Percentiles rank a stretch among this genome's conserved stretches.
Evolutionary conservation across 2,797 vertebrate genomes (phyloP).

Genomic region (Botia kubotai): DNA sequence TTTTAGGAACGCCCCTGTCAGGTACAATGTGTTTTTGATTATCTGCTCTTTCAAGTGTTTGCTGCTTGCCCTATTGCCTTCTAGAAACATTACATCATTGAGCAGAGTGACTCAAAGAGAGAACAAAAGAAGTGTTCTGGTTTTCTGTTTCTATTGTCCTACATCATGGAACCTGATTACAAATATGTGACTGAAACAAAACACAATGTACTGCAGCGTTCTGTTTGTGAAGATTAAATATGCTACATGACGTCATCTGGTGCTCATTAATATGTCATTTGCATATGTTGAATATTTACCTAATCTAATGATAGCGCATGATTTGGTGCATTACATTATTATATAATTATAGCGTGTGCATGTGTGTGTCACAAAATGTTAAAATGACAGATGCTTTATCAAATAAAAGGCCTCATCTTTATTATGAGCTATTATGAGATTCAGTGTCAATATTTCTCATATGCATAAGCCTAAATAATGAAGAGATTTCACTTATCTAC

Average conservation of each 20-base stretch:
- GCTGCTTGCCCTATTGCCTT: slow-evolving; percentile 67
- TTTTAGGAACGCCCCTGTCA: slow-evolving; percentile 72
- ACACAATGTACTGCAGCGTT: background rate
- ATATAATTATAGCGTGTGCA: too few relatives aligned
- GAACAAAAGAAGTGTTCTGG: slow-evolving; percentile 61
- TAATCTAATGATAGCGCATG: background rate
- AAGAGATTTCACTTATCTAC: slow-evolving; percentile 48
- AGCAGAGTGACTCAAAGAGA: slow-evolving; percentile 61
- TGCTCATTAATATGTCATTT: background rate
- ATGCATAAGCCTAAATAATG: slow-evolving; percentile 75
- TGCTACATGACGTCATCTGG: background rate
- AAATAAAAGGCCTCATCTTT: slow-evolving; percentile 68
- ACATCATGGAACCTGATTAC: background rate
- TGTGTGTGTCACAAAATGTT: background rate
- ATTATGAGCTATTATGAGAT: slow-evolving; percentile 64
- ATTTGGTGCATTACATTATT: too few relatives aligned
- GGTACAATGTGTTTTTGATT: slow-evolving; percentile 79
- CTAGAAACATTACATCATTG: slow-evolving; percentile 76
- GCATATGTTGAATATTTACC: background rate
- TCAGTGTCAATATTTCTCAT: slow-evolving; percentile 73
- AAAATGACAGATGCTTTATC: slow-evolving; percentile 27
- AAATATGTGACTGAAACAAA: background rate
- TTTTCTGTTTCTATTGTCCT: slow-evolving; percentile 63
- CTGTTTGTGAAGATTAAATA: background rate
- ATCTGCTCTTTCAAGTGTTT: slow-evolving; percentile 71